Percentiles rank a stretch among this genome's conserved stretches.
These are phyloP conservation scores for Tichodroma muraria DNA, from an alignment of 2,113 vertebrate genomes.

Conservation along the genomic window DNA sequence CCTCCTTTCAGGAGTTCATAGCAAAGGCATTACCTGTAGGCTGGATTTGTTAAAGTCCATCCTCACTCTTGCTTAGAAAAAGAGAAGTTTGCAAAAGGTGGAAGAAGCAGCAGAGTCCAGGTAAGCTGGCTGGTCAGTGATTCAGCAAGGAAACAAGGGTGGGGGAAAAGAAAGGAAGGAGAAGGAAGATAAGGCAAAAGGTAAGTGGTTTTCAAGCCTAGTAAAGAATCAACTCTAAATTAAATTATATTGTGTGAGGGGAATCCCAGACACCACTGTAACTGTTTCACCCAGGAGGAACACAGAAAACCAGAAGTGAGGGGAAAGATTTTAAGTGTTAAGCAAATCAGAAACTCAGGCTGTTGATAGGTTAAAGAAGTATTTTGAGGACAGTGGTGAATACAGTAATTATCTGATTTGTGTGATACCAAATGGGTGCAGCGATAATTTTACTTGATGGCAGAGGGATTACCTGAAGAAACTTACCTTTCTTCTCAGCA, in stretches of 20 bases:
- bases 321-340: neutral
- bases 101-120: conserved; percentile 58
- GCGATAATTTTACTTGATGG: neutral
- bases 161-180: neutral
- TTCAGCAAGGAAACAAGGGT: conserved; percentile 9
- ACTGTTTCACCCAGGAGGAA: neutral
- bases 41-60: conserved; percentile 39
- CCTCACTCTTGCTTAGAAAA: conserved; percentile 47
- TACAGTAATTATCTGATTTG: neutral
- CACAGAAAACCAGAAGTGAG: neutral
- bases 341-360: neutral
- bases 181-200: conserved; percentile 13
- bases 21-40: conserved; percentile 57
- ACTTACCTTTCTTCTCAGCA: neutral
- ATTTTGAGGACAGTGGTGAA: neutral
- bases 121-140: conserved; percentile 31
- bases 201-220: neutral
- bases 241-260: neutral
- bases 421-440: rapidly evolving
- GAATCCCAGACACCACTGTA: neutral
- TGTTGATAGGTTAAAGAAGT: neutral
- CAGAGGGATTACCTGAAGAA: neutral
- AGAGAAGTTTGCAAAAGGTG: conserved; percentile 44
- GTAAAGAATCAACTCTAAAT: neutral
- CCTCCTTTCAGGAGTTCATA: neutral